These are phyloP conservation scores for Daubentonia madagascariensis DNA, from an alignment of 2,113 vertebrate species.

Conservation along the genomic window DNA sequence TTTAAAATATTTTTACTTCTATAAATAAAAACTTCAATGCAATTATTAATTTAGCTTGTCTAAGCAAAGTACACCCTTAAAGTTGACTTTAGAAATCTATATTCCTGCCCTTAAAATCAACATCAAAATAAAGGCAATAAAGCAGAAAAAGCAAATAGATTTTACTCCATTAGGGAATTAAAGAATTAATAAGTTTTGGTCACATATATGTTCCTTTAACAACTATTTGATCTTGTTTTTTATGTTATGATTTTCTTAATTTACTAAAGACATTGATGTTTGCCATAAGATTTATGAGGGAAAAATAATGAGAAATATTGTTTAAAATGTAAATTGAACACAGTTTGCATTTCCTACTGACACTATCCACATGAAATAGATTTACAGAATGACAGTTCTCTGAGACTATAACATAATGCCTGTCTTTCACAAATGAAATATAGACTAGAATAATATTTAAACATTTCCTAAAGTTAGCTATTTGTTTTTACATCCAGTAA, in stretches of 20 bases:
- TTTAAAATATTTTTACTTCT: background rate
- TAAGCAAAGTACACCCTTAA: background rate
- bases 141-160: background rate
- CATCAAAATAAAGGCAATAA: background rate
- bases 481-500: background rate
- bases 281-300: background rate
- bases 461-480: background rate
- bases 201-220: background rate
- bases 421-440: background rate
- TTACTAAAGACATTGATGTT: background rate
- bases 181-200: background rate
- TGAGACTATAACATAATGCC: background rate
- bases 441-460: background rate
- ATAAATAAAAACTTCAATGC: background rate
- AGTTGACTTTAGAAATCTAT: background rate
- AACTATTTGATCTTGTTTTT: background rate
- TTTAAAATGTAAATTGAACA: background rate
- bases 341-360: background rate
- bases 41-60: background rate
- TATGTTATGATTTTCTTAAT: background rate
- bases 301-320: background rate
- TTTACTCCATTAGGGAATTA: background rate
- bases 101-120: background rate
- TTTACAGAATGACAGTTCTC: background rate
- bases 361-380: background rate